Base-by-base conservation (phyloP, 2,888 invertebrate genomes). In the Nemotelus pantherinus region DNA sequence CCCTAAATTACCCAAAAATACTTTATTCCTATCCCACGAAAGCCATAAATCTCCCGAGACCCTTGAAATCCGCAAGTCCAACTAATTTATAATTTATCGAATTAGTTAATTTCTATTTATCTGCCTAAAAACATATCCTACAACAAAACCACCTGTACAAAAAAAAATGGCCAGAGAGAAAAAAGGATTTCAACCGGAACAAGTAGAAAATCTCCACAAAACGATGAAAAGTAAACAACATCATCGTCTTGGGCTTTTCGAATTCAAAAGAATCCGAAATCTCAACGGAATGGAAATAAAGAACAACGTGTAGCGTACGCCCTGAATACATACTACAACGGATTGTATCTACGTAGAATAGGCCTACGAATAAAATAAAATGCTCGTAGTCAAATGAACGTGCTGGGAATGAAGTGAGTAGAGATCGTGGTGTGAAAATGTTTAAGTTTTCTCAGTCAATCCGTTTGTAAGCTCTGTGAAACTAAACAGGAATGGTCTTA, bases 51-150 rank as follows among this genome's bases (percentile, higher is more conserved):
- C 25, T 25, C 25, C 25, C 25, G 25, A 4, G 25, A 7, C 57
- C 57, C 25, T 4, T 7, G 6, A 57, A 4, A 57, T 25, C 57
- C 57, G 25, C 3, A 10, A 25, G 25, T 25, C 10, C 25, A 60
- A 41, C 60, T 10, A 41, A 60, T 60, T 60, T 60, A 39, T 60
- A 60, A 60, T 60, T 60, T 41, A 60, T 7, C 60, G 60, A 41
- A 60, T 60, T 60, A 60, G 60, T 60, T 60, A 60, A 60, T 60
- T 60, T 60, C 60, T 60, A 25, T 60, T 60, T 60, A 60, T 60
- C 39, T 57, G 10, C 57, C 3, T 43, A 10, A 25, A 60, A 43
- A 39, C 25, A 25, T 25, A 0, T 25, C 25, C 25, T 25, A 60
- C 58, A 60, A 60, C n/a, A 57, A 57, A 57, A 25, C 10, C 57